Evolutionary conservation across 2,113 vertebrate species (phyloP).

Genomic region (Falco punctatus): DNA sequence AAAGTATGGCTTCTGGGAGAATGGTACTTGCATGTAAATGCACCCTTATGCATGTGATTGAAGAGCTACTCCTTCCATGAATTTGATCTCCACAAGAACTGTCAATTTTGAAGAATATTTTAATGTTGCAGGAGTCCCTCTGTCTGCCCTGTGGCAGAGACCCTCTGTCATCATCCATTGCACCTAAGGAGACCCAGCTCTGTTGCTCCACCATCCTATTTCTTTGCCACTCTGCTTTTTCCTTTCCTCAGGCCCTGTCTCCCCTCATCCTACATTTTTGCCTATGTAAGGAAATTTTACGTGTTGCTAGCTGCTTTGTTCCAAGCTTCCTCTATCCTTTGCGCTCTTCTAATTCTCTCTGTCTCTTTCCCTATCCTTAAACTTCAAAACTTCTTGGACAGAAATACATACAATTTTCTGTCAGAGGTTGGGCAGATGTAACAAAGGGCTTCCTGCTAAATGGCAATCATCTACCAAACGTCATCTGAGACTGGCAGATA

Average conservation of each 20-base stretch:
- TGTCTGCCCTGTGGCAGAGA: not conserved
- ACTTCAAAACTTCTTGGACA: not conserved
- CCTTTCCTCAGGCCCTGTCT: not conserved
- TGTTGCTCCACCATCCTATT: not conserved
- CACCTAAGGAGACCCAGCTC: not conserved
- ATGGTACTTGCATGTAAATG: accelerated
- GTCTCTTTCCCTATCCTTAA: not conserved
- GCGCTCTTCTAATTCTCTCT: not conserved
- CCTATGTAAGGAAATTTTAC: accelerated
- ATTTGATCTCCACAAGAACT: not conserved
- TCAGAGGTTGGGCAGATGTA: not conserved
- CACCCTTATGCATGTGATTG: accelerated
- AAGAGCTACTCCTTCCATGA: not conserved
- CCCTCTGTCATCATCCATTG: not conserved
- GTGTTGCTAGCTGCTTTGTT: not conserved
- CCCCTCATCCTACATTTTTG: not conserved
- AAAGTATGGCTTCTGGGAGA: not conserved
- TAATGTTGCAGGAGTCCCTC: not conserved
- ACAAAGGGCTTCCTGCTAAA: not conserved
- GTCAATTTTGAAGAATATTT: not conserved
- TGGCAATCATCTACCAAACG: not conserved
- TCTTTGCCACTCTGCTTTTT: not conserved
- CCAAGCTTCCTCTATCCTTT: not conserved
- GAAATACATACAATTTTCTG: not conserved
- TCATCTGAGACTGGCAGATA: not conserved